These are phyloP conservation scores for Premnoplex brunnescens DNA, from an alignment of 2,797 vertebrate genomes.

Conservation along the genomic window DNA sequence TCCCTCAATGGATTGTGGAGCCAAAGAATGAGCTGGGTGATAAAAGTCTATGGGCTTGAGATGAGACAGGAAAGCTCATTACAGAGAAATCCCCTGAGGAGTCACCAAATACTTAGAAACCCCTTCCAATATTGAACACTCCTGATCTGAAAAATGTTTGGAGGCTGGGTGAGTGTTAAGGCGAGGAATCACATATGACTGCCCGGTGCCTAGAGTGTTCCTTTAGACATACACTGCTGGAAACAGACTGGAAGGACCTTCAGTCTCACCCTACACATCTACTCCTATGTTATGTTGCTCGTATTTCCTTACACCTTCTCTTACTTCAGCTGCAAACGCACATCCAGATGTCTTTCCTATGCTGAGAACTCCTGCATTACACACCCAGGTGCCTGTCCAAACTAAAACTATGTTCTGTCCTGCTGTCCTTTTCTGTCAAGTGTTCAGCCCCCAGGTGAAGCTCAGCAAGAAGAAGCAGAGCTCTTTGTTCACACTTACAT, in stretches of 20 bases:
- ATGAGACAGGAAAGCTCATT: neutral
- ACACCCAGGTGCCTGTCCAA: neutral
- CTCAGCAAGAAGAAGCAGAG: neutral
- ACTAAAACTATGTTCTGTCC: neutral
- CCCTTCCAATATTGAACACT: neutral
- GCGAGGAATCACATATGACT: neutral
- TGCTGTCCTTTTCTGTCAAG: neutral
- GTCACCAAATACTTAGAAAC: neutral
- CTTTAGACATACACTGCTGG: neutral
- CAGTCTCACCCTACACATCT: neutral
- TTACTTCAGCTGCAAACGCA: neutral
- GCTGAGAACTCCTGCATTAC: neutral
- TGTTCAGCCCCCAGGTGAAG: neutral
- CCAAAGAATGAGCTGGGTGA: neutral
- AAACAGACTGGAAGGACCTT: neutral
- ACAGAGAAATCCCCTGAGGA: neutral
- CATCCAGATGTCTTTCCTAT: neutral
- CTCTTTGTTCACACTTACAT: neutral
- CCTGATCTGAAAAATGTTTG: neutral
- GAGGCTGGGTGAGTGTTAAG: neutral
- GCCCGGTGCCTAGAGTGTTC: accelerated
- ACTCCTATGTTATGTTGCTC: neutral
- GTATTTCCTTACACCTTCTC: neutral
- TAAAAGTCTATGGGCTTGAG: neutral
- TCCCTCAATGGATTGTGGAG: neutral